Evolutionary conservation across 2,113 vertebrate species (phyloP), one percentile per base, ranked within the genome.

Genomic region (Neogobius melanostomus): DNA sequence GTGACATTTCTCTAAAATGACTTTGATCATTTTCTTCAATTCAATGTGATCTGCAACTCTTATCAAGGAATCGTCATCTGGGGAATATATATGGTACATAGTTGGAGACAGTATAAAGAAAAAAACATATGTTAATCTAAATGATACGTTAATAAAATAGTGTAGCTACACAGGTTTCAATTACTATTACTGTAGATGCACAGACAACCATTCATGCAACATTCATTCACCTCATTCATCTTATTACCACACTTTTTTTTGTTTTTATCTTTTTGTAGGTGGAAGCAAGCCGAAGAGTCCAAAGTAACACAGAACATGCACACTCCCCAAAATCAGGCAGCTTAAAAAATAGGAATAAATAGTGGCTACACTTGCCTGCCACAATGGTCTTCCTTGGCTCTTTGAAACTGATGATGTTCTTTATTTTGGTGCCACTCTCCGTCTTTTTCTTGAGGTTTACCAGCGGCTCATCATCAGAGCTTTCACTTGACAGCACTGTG

Each of bases 381-480:
- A 3, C 54, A 2, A 17, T 15, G 8, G 1, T 71, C 68, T 86
- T 80, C 66, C 46, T 76, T n/a, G 36, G 1, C 47, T 65, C 74
- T 51, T 12, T 74, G 12, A 66, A 10, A 57, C 57, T 8, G 0
- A 44, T 42, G 8, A n/a, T 43, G 6, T 47, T 83, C 61, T 77
- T 77, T 7, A 14, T 61, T 70, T 66, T 69, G 1, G 46, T 44
- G 43, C 11, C 57, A 21, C 48, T 73, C 36, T 14, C 46, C 64
- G 11, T 74, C 68, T 77, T 88, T 63, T 81, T 80, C 48, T 17
- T 47, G 0, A 78, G 3, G 21, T 71, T 76, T 15, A 76, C 68
- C 60, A 81, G 61, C 0, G 86, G 83, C 59, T 89, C 88, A 1
- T 89, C 80, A 0, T 87, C 87, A 0, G 88, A 88, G 78, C 84